A percentile compares a stretch with the other conserved stretches of the same genome.
These are phyloP conservation scores for Botia almorhae DNA, from an alignment of 2,797 vertebrate genomes.

Conservation along the genomic window DNA sequence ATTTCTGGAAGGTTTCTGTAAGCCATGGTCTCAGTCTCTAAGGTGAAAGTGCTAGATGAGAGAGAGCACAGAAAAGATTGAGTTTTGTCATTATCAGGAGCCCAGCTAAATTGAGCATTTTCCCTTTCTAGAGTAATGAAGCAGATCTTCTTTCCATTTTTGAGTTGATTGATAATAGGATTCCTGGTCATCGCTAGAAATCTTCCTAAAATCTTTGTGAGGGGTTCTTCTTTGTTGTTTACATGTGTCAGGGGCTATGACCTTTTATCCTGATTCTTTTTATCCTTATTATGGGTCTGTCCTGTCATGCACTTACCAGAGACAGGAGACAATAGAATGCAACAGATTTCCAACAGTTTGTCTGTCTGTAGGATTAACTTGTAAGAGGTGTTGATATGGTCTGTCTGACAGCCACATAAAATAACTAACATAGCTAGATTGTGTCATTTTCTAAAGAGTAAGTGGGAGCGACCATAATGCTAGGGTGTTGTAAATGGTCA, in stretches of 20 bases:
- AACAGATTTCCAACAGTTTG: slow-evolving; percentile 3
- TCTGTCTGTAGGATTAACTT: slow-evolving; percentile 18
- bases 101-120: slow-evolving; percentile 6
- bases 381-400: neutral
- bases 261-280: slow-evolving; percentile 21
- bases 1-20: slow-evolving; percentile 26
- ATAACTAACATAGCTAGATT: neutral
- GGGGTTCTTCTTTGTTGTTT: neutral
- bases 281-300: slow-evolving; percentile 32
- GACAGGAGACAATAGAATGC: neutral
- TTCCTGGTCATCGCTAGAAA: neutral
- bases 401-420: neutral
- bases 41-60: slow-evolving; percentile 27
- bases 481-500: neutral
- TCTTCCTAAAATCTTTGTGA: neutral
- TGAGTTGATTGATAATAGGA: neutral
- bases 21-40: neutral
- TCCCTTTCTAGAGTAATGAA: neutral
- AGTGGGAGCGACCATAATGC: neutral
- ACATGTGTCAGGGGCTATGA: neutral
- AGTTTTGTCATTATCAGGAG: neutral
- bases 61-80: neutral
- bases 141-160: neutral
- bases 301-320: slow-evolving; percentile 24
- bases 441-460: too few relatives aligned